Evolutionary conservation across 2,888 invertebrate genomes (phyloP), one percentile per base, ranked within the genome.

Genomic region (Luperina testacea): DNA sequence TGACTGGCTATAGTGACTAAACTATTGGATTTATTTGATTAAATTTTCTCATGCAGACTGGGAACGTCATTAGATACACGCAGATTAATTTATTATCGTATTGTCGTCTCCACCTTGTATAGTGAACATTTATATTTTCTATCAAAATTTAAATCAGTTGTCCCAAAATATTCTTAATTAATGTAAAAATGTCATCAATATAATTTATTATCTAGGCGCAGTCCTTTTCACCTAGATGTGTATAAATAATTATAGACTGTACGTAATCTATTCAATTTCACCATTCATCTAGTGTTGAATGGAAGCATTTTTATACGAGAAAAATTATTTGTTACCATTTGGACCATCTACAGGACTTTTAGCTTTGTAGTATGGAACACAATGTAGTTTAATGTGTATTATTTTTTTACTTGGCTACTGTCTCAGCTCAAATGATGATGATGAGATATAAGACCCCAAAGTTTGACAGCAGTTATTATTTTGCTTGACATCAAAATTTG

Each of bases 291-390:
- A 65, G 71, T 70, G 64, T 53, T 64, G 27, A 63, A 63, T 67
- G 42, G 53, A 74, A 71, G 73, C 73, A 84, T 75, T 86, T 84
- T 84, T 83, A 74, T 86, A 86, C 79, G 64, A 75, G 48, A 70
- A 78, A 32, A 71, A 61, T 59, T 1, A 61, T 73, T 73, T 67
- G 15, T 70, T 57, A 63, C 45, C 65, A 13, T 57, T 11, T 65
- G 17, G 0, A 45, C n/a, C 74, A 79, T 83, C 80, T 85, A 61
- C 65, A 77, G 76, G 69, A 83, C 73, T 78, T 80, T 45, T 0
- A 42, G 38, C 27, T 61, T 11, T 32, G 38, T 45, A 51, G 24
- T 73, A 11, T 11, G 32, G 0, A 13, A 69, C 4, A 20, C 15
- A 38, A n/a, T 0, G 5, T 13, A 17, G 64, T 45, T 65, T 57